Base-by-base conservation (phyloP, 1,140 invertebrate genomes). In the Drosophila azteca region DNA sequence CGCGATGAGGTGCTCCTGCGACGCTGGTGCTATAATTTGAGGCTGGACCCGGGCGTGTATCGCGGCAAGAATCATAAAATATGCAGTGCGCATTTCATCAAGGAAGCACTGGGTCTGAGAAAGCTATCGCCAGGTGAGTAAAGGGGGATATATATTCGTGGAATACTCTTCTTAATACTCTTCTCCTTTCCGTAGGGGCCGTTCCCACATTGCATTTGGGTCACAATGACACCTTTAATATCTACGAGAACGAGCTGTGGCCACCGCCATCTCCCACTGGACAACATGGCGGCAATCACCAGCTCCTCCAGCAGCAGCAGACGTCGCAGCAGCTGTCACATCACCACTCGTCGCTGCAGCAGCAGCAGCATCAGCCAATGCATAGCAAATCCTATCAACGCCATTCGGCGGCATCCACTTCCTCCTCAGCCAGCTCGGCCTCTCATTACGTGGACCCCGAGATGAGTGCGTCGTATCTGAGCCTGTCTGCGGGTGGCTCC, bases 11-110 rank as follows among this genome's bases (percentile, higher is more conserved):
- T 81, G 1, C 51, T 91, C 2, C 43, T 91, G 3, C 71, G 80
- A 11, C 85, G 90, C n/a, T 91, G 90, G 90, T 91, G 90, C 66
- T 91, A 90, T 46, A 91, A 91, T 66, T 60, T 91, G 1, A 68
- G 90, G 1, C 69, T 91, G 2, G 90, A 91, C 77, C 90, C 90
- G 2, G 70, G 71, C 2, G 82, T 90, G 0, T 91, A 91, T 76
- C 85, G 90, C 3, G 90, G 90, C 13, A 91, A 91, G 59, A 90
- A 90, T 63, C 90, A 91, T 41, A 91, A 91, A 77, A 91, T 91
- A 65, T 91, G 90, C 52, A 91, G 90, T 35, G 80, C 85, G 6
- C 90, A 91, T 54, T 91, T 91, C 9, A 88, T 91, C 13, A 91
- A 91, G 44, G 90, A 91, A 43, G 90, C 85, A 0, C 31, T 91